These are phyloP conservation scores for Diachasma alloeum DNA, from an alignment of 1,140 invertebrate species.

Conservation along the genomic window DNA sequence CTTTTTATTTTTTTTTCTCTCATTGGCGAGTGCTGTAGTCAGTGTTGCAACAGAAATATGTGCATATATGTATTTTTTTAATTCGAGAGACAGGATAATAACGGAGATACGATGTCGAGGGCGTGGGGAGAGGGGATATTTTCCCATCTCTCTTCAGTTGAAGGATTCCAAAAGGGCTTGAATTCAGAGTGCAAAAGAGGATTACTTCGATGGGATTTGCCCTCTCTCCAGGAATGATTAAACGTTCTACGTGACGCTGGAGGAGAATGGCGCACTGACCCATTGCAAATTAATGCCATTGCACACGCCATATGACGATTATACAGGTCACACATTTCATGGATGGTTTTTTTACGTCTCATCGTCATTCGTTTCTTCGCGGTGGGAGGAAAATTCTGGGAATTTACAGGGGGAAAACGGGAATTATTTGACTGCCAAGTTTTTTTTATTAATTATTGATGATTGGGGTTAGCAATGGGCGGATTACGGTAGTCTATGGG, in stretches of 20 bases:
- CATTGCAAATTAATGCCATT: constrained; percentile 50
- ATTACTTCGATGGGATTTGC: not conserved
- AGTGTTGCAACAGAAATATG: not conserved
- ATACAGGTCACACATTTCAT: constrained; percentile 28
- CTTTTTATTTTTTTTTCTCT: not conserved
- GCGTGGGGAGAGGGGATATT: constrained; percentile 22
- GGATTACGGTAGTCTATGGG: too few species aligned
- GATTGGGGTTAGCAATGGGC: too few species aligned
- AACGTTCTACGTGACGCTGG: constrained; percentile 41
- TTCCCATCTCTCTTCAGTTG: not conserved
- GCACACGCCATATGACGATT: constrained; percentile 51
- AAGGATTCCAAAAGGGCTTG: not conserved
- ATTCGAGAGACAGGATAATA: constrained; percentile 29
- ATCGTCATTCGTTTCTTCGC: not conserved
- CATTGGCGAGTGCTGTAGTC: not conserved
- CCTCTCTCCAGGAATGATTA: constrained; percentile 39
- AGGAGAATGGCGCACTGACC: constrained; percentile 45
- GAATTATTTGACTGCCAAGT: too few species aligned
- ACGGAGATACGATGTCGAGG: constrained; percentile 26
- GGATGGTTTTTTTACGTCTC: not conserved
- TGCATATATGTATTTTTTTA: constrained; percentile 12
- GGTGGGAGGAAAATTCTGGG: too few species aligned
- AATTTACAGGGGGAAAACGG: too few species aligned
- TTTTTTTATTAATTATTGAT: too few species aligned
- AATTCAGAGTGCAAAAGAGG: constrained; percentile 20